Evolutionary conservation across 1,140 invertebrate genomes (phyloP), one percentile per base, ranked within the genome.

Genomic region (Argopecten irradians): DNA sequence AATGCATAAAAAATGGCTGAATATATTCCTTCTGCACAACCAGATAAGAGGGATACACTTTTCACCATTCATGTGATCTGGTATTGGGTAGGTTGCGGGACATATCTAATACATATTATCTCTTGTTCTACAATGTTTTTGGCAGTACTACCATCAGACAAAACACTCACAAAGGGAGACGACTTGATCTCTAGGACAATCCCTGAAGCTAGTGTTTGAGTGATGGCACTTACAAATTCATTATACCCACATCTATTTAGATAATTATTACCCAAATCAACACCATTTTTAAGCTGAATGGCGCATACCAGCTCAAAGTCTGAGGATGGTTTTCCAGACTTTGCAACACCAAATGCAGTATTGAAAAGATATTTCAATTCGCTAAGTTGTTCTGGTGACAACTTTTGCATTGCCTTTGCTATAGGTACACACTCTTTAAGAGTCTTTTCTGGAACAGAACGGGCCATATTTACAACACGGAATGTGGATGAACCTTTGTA

Each of bases 251-350:
- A 28, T 71, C 9, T 55, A 35, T 85, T 88, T 28, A 39, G 14
- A 35, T 88, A 88, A 22, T 88, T 84, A 55, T 88, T 41, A 83
- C 87, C 87, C 46, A 88, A 34, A 32, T 85, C 83, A 35, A 85
- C 9, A 0, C 83, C 41, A 85, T 88, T 88, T 43, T 71, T 55
- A 13, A 34, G 28, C 36, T 85, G 87, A 35, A 88, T 88, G 5
- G 84, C 35, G 34, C 82, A 84, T 13, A 87, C 34, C 7, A 87
- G 22, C 13, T 87, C 82, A 84, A 84, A 87, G 35, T 85, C 83
- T 33, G 35, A 33, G 22, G 84, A 83, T 55, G 83, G 83, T 71
- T 88, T 84, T 28, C 83, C 87, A 34, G 36, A 36, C 34, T 88
- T 88, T 14, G 43, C 41, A 1, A 85, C 35, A 34, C 28, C 83